phyloP scores from a whole-genome alignment of 2,888 invertebrate species.

The Argyresthia albistria region DNA sequence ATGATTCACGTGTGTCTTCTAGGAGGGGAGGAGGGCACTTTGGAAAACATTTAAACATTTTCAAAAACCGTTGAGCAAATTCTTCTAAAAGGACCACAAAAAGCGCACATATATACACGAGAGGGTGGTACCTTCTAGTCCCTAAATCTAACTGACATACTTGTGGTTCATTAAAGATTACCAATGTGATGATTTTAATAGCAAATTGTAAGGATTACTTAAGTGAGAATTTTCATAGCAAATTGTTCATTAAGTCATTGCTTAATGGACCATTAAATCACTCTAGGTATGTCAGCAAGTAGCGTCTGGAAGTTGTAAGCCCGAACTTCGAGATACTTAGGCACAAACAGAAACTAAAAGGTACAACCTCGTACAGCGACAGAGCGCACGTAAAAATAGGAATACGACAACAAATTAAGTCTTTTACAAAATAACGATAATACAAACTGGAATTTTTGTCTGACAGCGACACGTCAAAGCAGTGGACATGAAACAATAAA shows the following conservation, averaged over 20 bases:
- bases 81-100: slow-evolving; percentile 44
- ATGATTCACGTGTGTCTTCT: slow-evolving; percentile 27
- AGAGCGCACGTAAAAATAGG: background rate
- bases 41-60: slow-evolving; percentile 29
- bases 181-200: no score
- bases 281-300: no score
- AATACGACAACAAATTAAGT: background rate
- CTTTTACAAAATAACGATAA: slow-evolving; percentile 1
- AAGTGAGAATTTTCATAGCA: no score
- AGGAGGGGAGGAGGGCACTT: slow-evolving; percentile 51
- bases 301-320: no score
- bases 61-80: slow-evolving; percentile 60
- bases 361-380: no score
- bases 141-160: no score
- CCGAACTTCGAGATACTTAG: background rate
- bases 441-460: background rate
- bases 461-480: background rate
- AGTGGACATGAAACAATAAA: background rate
- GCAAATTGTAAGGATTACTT: no score
- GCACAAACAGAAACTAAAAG: background rate
- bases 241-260: no score
- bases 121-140: background rate
- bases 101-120: slow-evolving; percentile 25
- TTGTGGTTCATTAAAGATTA: no score
- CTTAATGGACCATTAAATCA: no score